Evolutionary conservation across 2,113 vertebrate genomes (phyloP).

Genomic region (Cynocephalus volans): DNA sequence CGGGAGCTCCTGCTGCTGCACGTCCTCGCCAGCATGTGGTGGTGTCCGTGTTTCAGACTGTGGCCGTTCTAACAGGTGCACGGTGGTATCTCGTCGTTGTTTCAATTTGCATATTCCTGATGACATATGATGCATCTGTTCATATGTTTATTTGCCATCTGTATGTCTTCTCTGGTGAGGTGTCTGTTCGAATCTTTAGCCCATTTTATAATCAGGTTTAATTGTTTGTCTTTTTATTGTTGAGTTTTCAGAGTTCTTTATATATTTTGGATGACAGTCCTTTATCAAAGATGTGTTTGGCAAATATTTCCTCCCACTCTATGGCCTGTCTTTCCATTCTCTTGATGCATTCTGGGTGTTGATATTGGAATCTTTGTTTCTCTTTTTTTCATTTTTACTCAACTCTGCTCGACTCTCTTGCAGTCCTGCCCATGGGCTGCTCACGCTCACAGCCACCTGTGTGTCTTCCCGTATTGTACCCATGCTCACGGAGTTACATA

Average conservation of each 20-base stretch:
- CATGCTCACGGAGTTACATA: background rate
- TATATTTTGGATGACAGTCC: background rate
- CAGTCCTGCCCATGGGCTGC: accelerated
- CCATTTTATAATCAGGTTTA: background rate
- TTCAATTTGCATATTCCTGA: background rate
- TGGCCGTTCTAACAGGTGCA: background rate
- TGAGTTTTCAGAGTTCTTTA: background rate
- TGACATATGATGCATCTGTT: background rate
- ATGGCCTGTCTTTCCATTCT: background rate
- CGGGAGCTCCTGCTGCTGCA: background rate
- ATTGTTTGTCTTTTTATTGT: background rate
- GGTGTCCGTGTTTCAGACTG: background rate
- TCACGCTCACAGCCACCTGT: background rate
- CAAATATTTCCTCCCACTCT: background rate
- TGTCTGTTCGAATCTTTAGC: background rate
- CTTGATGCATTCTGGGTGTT: background rate
- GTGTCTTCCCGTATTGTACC: background rate
- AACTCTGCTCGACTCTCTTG: too few species aligned
- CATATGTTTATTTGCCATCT: background rate
- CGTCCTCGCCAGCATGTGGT: background rate
- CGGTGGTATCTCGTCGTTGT: background rate
- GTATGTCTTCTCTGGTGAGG: background rate
- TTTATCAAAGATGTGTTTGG: background rate
- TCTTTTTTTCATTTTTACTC: background rate
- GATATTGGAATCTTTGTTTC: background rate